These are phyloP conservation scores for Rhinichthys osculus DNA, from an alignment of 2,797 vertebrate species.

Conservation along the genomic window DNA sequence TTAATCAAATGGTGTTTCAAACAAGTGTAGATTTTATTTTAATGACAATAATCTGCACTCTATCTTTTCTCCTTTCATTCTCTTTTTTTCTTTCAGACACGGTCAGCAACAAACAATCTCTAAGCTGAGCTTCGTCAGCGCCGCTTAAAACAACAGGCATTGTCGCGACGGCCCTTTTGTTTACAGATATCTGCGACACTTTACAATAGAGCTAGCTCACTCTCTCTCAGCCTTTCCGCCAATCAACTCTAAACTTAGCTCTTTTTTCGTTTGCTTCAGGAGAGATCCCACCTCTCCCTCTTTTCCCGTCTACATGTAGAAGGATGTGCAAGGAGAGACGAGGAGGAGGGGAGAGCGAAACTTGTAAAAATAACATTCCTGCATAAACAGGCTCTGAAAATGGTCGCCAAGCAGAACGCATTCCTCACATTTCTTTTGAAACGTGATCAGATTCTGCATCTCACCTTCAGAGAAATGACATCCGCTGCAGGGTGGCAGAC, in stretches of 20 bases:
- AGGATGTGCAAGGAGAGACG: constrained; percentile 51
- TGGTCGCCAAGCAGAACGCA: constrained; percentile 67
- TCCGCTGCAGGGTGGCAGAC: constrained; percentile 10
- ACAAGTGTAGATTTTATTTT: not conserved
- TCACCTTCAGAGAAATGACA: constrained; percentile 64
- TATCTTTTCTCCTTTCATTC: constrained; percentile 29
- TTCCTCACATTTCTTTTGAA: constrained; percentile 74
- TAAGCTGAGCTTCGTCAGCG: constrained; percentile 79
- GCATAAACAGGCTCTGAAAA: constrained; percentile 76
- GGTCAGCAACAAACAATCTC: constrained; percentile 82
- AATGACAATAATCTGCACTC: not conserved
- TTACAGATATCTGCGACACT: constrained; percentile 71
- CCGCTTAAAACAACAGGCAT: constrained; percentile 79
- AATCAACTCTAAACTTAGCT: constrained; percentile 53
- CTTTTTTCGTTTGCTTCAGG: constrained; percentile 60
- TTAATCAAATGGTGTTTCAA: not conserved
- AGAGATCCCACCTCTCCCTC: constrained; percentile 18
- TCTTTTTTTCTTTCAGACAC: constrained; percentile 63
- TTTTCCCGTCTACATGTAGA: constrained; percentile 58
- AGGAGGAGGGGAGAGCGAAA: constrained; percentile 50
- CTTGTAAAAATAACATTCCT: constrained; percentile 78
- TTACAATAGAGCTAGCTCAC: constrained; percentile 60
- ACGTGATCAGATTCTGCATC: constrained; percentile 70
- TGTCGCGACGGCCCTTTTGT: constrained; percentile 70
- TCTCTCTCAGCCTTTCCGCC: constrained; percentile 39